phyloP scores from a whole-genome alignment of 1,140 invertebrate species.

The Doryteuthis pealeii region DNA sequence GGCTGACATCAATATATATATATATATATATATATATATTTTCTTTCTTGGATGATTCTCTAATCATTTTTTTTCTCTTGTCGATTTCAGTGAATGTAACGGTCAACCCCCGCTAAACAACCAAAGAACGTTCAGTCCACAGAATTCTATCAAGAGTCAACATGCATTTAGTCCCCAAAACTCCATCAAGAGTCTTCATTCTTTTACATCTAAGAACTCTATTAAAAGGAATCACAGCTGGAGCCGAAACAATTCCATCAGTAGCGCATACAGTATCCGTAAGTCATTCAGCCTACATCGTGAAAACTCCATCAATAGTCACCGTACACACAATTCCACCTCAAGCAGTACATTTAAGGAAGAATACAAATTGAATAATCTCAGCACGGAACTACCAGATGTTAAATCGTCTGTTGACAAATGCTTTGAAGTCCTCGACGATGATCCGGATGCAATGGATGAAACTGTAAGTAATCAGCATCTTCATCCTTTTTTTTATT shows the following conservation, averaged over 20 bases:
- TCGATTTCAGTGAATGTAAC: slow-evolving; percentile 71
- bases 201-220: slow-evolving; percentile 70
- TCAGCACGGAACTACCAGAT: slow-evolving; percentile 31
- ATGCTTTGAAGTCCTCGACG: slow-evolving; percentile 39
- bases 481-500: background rate
- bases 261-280: slow-evolving; percentile 47
- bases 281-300: slow-evolving; percentile 54
- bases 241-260: slow-evolving; percentile 54
- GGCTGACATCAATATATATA: too few relatives aligned
- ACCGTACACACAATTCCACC: slow-evolving; percentile 45
- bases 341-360: slow-evolving; percentile 52
- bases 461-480: slow-evolving; percentile 40
- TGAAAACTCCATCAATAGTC: slow-evolving; percentile 57
- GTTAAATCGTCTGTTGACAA: slow-evolving; percentile 33
- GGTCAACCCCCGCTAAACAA: slow-evolving; percentile 64
- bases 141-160: slow-evolving; percentile 64
- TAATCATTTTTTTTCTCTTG: too few relatives aligned
- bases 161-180: slow-evolving; percentile 67
- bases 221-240: slow-evolving; percentile 60
- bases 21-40: too few relatives aligned
- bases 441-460: slow-evolving; percentile 60
- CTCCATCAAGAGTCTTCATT: slow-evolving; percentile 64
- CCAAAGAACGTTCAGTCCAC: slow-evolving; percentile 59
- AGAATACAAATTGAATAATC: slow-evolving; percentile 59
- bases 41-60: too few relatives aligned